Base-by-base conservation (phyloP, 2,797 vertebrate genomes). In the Pangasius macronema region DNA sequence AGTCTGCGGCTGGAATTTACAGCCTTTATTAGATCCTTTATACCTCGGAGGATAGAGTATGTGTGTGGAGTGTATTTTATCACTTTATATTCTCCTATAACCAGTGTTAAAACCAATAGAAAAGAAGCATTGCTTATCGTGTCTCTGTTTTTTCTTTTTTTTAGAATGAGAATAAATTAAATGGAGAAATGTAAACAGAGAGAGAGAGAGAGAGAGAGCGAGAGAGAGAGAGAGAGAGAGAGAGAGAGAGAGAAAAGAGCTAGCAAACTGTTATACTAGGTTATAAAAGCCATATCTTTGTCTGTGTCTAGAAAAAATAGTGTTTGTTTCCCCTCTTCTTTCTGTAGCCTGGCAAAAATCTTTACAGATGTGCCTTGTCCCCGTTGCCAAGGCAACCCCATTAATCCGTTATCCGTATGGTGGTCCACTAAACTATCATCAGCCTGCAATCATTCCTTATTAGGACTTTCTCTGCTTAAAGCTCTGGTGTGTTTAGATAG, bases 361-460 rank as follows among this genome's bases (percentile, higher is more conserved):
- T 91, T 91, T 94, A 94, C 93, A 93, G 94, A 94, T 94, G 93
- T 92, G 92, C 85, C 81, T 82, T 10, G 90, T 89, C 89, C 87
- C 84, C 14, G 94, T 96, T 95, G 93, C 94, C 90, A 51, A 93
- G 93, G 93, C 90, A 95, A 94, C 94, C 91, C 83, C 72, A 81
- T 92, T 95, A 96, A 95, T 95, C 94, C 92, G 93, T 85, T 89
- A 83, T 90, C 93, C 91, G 89, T 91, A 91, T 90, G n/a, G 88
- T 94, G 92, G 93, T 94, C 93, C 93, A 92, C 91, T 86, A 87
- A 89, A 90, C 92, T 83, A 91, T 91, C 93, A 93, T 93, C 89
- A 92, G 87, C 86, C 90, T 72, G 90, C 83, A 93, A 94, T 94
- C 92, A 92, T 91, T 84, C 91, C 91, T 92, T 90, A 91, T 89